These are phyloP conservation scores for Metopolophium dirhodum DNA, from an alignment of 1,140 invertebrate genomes.

Conservation along the genomic window DNA sequence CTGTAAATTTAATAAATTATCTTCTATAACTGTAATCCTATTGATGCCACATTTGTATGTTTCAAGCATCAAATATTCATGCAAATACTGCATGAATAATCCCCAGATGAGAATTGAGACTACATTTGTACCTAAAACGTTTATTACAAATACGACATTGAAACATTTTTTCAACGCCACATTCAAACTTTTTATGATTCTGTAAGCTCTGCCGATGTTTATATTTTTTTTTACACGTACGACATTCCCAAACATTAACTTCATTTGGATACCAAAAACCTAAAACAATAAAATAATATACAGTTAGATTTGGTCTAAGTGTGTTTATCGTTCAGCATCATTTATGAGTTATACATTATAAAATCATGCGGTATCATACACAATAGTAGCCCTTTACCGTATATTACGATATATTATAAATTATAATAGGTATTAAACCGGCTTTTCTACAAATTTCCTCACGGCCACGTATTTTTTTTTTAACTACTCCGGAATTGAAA, in stretches of 20 bases:
- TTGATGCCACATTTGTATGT: background rate
- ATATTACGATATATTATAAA: background rate
- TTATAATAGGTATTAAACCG: background rate
- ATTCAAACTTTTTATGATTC: background rate
- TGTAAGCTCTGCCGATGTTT: background rate
- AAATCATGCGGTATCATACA: background rate
- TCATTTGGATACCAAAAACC: background rate
- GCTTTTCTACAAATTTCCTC: background rate
- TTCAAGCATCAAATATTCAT: background rate
- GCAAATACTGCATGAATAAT: background rate
- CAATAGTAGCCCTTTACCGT: background rate
- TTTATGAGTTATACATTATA: background rate
- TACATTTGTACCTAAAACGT: background rate
- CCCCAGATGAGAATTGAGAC: background rate
- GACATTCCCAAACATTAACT: background rate
- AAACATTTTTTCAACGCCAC: background rate
- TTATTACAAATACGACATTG: background rate
- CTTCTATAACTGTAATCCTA: background rate
- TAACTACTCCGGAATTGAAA: background rate
- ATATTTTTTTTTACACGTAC: background rate
- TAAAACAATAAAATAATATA: background rate
- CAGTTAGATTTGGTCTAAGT: background rate
- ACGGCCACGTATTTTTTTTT: background rate
- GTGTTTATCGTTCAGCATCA: background rate
- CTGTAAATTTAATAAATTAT: background rate